A percentile compares a stretch with the other conserved stretches of the same genome.
Evolutionary conservation across 2,113 vertebrate species (phyloP).

Genomic region (Thinocorus orbignyianus): DNA sequence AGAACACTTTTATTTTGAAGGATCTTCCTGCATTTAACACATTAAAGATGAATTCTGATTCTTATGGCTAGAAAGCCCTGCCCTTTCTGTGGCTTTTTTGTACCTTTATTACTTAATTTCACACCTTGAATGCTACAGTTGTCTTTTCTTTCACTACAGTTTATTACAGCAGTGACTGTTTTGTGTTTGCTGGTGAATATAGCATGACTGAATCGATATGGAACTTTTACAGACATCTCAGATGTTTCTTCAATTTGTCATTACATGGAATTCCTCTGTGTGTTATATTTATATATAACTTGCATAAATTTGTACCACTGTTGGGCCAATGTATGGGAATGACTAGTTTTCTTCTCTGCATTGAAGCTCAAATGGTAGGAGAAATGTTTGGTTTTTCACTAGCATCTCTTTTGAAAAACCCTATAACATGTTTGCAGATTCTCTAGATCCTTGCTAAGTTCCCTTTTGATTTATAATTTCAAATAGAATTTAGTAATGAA

Average conservation of each 20-base stretch:
- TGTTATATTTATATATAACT: not conserved
- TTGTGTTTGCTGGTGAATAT: not conserved
- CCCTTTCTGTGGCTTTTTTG: not conserved
- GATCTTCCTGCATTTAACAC: not conserved
- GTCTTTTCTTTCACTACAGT: not conserved
- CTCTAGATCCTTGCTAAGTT: conserved; percentile 24
- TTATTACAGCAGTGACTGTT: not conserved
- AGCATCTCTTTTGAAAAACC: not conserved
- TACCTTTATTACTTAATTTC: not conserved
- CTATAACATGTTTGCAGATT: not conserved
- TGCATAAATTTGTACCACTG: not conserved
- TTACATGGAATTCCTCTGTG: not conserved
- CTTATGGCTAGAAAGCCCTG: not conserved
- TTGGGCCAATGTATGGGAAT: not conserved
- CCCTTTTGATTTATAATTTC: conserved; percentile 65
- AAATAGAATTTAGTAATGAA: conserved; percentile 65
- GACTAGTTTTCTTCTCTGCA: not conserved
- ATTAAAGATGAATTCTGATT: not conserved
- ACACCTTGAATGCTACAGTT: not conserved
- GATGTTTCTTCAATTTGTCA: not conserved
- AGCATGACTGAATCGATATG: not conserved
- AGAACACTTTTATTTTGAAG: not conserved
- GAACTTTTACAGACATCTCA: not conserved
- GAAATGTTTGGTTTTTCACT: not conserved
- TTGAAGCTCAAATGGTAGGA: not conserved